Base-by-base conservation (phyloP, 2,888 invertebrate species). In the Leistus spinibarbis region DNA sequence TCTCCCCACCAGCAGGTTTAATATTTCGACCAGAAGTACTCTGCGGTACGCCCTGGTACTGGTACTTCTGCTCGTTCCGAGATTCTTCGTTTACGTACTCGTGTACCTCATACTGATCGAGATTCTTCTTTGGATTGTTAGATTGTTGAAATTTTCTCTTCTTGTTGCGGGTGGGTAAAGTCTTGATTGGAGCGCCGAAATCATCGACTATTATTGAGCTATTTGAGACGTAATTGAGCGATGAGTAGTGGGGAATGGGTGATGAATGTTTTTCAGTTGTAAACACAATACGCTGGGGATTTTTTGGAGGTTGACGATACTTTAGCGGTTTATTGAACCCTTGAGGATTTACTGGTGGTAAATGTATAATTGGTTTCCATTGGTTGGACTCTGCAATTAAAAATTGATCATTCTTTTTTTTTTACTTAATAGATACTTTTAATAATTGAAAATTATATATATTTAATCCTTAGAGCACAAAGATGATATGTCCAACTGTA, bases 11-110 rank as follows among this genome's bases (percentile, higher is more conserved):
- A 16, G 56, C 19, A 27, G 65, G 56, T 65, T 66, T 72, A 65
- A 56, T 53, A 53, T 65, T 65, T 5, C 16, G 24, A 20, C n/a
- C 22, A 22, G 5, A n/a, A 4, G 40, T 65, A 16, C 3, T 4
- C n/a, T 16, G 10, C 13, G 22, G 24, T 27, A 24, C 1, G n/a
- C 27, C n/a, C 23, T 17, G 22, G 53, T 19, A 66, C 9, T 53
- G 53, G 16, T 66, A 40, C 40, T 65, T 23, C 10, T 23, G 17
- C 10, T 7, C 17, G 10, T n/a, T 9, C 17, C 23, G 5, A 19
- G n/a, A 54, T 22, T 71, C 67, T n/a, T 73, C 73, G n/a, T 66
- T 54, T 10, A 60, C 17, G 4, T 73, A 23, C 67, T 73, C 73
- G 16, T 67, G 67, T 3, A 73, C 73, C 54, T 73, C 62, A 19